Percentiles rank a stretch among this genome's conserved stretches.
Evolutionary conservation across 2,888 invertebrate species (phyloP).

Genomic region (Actias luna): DNA sequence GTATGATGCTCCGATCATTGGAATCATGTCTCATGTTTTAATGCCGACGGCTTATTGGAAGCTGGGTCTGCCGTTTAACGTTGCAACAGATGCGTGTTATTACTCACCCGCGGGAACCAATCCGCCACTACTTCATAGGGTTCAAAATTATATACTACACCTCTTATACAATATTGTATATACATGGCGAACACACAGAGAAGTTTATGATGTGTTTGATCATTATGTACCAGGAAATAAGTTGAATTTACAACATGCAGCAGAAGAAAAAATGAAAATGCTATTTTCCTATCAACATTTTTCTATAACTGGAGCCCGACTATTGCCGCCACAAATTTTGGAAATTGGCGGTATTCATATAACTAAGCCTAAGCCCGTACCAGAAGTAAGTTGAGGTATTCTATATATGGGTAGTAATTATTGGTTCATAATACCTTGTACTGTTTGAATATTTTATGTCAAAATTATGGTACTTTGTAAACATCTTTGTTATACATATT

Average conservation of each 20-base stretch:
- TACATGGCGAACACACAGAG: constrained; percentile 49
- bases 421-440: not conserved
- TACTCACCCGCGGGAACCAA: constrained; percentile 58
- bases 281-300: constrained; percentile 83
- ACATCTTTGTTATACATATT: too few relatives aligned
- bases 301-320: constrained; percentile 77
- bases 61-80: constrained; percentile 73
- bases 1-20: constrained; percentile 74
- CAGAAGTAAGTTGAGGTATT: constrained; percentile 39
- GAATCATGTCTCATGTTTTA: constrained; percentile 73
- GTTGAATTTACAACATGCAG: constrained; percentile 70
- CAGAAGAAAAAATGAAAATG: constrained; percentile 71
- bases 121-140: constrained; percentile 46
- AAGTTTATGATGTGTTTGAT: constrained; percentile 55
- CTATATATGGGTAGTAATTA: not conserved
- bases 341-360: constrained; percentile 83
- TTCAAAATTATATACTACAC: constrained; percentile 46
- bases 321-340: constrained; percentile 77
- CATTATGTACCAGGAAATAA: constrained; percentile 63
- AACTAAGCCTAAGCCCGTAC: constrained; percentile 42
- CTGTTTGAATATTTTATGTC: not conserved
- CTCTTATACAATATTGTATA: constrained; percentile 38
- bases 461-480: not conserved
- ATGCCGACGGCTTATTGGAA: constrained; percentile 72
- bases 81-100: constrained; percentile 70